Conservation (phyloP, 2,113 vertebrate genomes). For the Anser cygnoides region DNA sequence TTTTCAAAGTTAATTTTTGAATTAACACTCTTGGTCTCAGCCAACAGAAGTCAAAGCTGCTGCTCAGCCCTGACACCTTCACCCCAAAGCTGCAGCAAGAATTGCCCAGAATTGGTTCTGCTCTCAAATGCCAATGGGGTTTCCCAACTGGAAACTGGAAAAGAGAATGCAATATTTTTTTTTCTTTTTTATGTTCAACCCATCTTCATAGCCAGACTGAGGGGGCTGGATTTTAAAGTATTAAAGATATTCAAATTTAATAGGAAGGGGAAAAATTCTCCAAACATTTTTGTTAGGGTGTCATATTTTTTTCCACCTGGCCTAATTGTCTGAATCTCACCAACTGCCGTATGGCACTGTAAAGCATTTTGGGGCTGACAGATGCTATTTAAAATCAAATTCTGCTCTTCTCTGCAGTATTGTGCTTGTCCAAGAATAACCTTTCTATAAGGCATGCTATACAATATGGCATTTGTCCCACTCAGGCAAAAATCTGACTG, state of each 20-base stretch:
- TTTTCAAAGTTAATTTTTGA: background rate
- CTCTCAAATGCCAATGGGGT: background rate
- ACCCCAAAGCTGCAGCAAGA: background rate
- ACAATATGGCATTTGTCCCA: slow-evolving; percentile 40
- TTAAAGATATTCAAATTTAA: slow-evolving; percentile 11
- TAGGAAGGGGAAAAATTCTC: background rate
- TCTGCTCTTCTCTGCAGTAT: slow-evolving; percentile 31
- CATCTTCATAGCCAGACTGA: slow-evolving; percentile 14
- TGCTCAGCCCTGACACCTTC: background rate
- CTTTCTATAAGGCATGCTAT: slow-evolving; percentile 5
- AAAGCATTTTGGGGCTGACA: slow-evolving; percentile 19
- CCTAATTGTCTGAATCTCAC: slow-evolving; percentile 27
- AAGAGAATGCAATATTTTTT: background rate
- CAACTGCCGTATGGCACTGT: slow-evolving; percentile 22
- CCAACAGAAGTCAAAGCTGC: background rate
- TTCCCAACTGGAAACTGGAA: background rate
- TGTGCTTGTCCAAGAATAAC: slow-evolving; percentile 38
- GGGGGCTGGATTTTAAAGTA: background rate
- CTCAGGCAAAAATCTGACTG: slow-evolving; percentile 18
- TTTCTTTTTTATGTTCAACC: background rate
- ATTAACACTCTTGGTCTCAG: background rate
- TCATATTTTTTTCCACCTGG: slow-evolving; percentile 21
- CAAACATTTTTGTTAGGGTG: background rate
- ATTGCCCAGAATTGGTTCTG: background rate
- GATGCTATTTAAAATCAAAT: slow-evolving; percentile 47